Conservation (phyloP, 2,113 vertebrate species). For the Accipiter virgatus region DNA sequence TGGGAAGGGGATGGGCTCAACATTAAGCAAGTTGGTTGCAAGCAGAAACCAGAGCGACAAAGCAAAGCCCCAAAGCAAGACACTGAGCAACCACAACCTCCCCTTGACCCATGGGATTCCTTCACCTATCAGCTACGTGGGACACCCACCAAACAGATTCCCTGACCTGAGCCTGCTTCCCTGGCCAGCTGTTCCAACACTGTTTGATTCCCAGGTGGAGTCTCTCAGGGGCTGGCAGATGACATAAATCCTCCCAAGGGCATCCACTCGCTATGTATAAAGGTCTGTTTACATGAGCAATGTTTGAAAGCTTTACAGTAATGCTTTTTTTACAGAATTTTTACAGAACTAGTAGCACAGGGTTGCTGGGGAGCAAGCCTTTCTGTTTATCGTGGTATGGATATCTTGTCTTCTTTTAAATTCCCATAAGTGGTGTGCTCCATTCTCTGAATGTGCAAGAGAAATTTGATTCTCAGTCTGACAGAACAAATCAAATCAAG, state of each 20-base stretch:
- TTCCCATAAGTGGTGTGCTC: not conserved
- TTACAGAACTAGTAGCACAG: not conserved
- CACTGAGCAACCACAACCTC: not conserved
- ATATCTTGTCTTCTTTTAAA: not conserved
- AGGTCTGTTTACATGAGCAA: conserved; percentile 20
- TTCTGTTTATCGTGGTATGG: not conserved
- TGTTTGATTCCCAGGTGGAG: not conserved
- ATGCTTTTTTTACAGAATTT: not conserved
- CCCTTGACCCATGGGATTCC: not conserved
- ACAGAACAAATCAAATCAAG: not conserved
- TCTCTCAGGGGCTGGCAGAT: not conserved
- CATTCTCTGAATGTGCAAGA: not conserved
- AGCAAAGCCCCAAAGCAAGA: not conserved
- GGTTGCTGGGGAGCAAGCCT: not conserved
- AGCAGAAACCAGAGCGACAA: not conserved
- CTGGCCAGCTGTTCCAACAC: not conserved
- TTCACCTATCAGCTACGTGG: not conserved
- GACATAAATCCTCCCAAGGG: not conserved
- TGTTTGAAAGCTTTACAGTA: conserved; percentile 37
- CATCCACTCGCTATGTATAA: not conserved
- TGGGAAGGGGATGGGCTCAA: not conserved
- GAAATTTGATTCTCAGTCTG: not conserved
- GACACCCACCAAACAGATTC: not conserved
- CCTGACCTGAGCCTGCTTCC: not conserved
- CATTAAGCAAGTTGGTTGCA: not conserved